Base-by-base conservation (phyloP, 2,113 vertebrate genomes). In the Clarias macrocephalus region DNA sequence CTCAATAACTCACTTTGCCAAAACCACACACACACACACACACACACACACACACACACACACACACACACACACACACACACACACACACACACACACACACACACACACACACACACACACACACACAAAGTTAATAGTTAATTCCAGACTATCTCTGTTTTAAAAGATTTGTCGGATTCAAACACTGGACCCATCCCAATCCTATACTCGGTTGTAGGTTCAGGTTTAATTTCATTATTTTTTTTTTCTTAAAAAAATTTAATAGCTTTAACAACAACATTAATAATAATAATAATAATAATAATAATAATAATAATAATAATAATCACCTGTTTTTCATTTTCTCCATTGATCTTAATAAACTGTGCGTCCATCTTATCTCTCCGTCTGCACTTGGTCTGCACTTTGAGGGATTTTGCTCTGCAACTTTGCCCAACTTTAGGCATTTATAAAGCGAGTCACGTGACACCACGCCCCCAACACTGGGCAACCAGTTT, bases 361-460 rank as follows among this genome's bases (percentile, higher is more conserved):
- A 89, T 93, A 83, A 92, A 90, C 0, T 87, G 91, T 11, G 93
- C 91, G 88, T 96, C 95, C 95, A 96, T 96, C 84, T 77, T 93
- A 7, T 63, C 25, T 63, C 60, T 82, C 6, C 5, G 25, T 54
- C 3, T 76, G 9, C 25, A 28, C 12, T 25, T 12, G 13, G 1
- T 25, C 28, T 48, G 37, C 56, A 48, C 42, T 60, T 16, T 54
- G 15, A 8, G 13, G 37, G 11, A n/a, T 83, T 13, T 23, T 56
- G 57, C 83, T 60, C 86, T 28, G 88, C 87, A 28, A 62, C 87
- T 33, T 30, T 75, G 54, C 63, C 88, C 85, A 87, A 91, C 91
- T 80, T 89, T 75, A 81, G 30, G 73, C 25, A 65, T 56, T 89
- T 86, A n/a, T 48, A 52, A 89, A 90, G 42, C 2, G 6, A 23